Conservation (phyloP, 2,888 invertebrate genomes). For the Neelides folsomi region DNA sequence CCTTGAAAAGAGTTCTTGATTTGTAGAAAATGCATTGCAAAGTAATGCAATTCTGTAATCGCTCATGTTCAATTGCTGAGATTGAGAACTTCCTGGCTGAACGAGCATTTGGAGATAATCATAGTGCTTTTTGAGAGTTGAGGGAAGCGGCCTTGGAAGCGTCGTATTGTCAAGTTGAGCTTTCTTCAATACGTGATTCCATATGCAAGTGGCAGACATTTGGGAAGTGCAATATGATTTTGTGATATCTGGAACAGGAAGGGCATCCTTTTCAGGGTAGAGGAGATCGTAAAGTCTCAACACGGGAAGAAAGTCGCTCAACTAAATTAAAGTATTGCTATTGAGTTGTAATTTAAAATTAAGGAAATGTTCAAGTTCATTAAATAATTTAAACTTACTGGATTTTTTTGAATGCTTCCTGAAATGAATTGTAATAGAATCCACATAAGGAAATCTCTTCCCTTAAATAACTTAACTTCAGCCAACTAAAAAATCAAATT, state of each 20-base stretch:
- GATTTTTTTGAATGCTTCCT: constrained; percentile 87
- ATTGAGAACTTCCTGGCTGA: constrained; percentile 19
- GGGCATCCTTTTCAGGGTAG: constrained; percentile 65
- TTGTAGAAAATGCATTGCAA: constrained; percentile 90
- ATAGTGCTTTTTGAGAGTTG: constrained; percentile 65
- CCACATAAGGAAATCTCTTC: constrained; percentile 98
- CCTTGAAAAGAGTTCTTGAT: constrained; percentile 68
- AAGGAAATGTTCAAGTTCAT: too few relatives aligned
- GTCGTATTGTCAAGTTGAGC: constrained; percentile 70
- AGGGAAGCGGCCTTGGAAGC: constrained; percentile 63
- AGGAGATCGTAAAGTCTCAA: constrained; percentile 79
- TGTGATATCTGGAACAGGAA: constrained; percentile 76
- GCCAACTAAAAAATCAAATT: constrained; percentile 44
- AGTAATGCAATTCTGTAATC: constrained; percentile 83
- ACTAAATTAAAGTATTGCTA: constrained; percentile 39
- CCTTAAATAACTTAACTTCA: constrained; percentile 68
- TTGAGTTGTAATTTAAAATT: too few relatives aligned
- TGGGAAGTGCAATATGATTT: constrained; percentile 74
- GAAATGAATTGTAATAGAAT: constrained; percentile 91
- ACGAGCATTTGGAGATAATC: constrained; percentile 46
- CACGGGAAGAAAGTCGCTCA: constrained; percentile 76
- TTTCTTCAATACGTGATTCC: constrained; percentile 90
- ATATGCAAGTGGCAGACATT: constrained; percentile 90
- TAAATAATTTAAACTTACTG: constrained; percentile 43
- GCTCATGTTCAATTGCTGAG: constrained; percentile 54